Evolutionary conservation across 2,797 vertebrate genomes (phyloP), one percentile per base, ranked within the genome.

Genomic region (Mormyrops boulengeri): DNA sequence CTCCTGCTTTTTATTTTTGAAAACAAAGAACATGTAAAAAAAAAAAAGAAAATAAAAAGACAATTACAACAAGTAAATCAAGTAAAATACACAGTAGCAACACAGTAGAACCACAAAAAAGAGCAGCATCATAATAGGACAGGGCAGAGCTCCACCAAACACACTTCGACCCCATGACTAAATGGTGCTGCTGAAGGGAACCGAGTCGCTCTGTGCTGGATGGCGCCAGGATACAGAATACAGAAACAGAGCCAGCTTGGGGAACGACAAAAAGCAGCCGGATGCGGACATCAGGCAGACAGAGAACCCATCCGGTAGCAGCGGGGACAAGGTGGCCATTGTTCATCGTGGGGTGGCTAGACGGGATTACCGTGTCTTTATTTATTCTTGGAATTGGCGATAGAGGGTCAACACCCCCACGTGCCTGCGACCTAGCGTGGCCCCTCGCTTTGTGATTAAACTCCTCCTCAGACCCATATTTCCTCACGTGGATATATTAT

Each of bases 71-170:
- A 52, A 85, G 82, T 85, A 85, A 85, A 85, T 85, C 82, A 85
- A 85, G 82, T 85, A 52, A 85, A 85, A 85, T 52, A 85, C 49
- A 85, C 49, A 30, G 82, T 85, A 85, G 82, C 22, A 11, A 84
- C 77, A 38, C 41, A 49, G 41, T 17, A 52, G 12, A 50, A 52
- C n/a, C 44, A 85, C 44, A 85, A 85, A 52, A 85, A 85, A 52
- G n/a, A 30, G n/a, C 22, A 85, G n/a, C 47, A 52, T 85, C 17
- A 50, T 85, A 85, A 52, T 0, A 52, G 47, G 44, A 7, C 19
- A 26, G 80, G 19, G 80, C 41, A 4, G 80, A 49, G 19, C 19
- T 84, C 41, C n/a, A 49, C 80, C 80, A 52, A 85, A 14, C 22
- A 26, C 47, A 85, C 44, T 30, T 85, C 19, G 26, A 85, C 47